A percentile compares a stretch with the other conserved stretches of the same genome.
These are phyloP conservation scores for Cyprinodon diabolis DNA, from an alignment of 2,797 vertebrate species.

Conservation along the genomic window DNA sequence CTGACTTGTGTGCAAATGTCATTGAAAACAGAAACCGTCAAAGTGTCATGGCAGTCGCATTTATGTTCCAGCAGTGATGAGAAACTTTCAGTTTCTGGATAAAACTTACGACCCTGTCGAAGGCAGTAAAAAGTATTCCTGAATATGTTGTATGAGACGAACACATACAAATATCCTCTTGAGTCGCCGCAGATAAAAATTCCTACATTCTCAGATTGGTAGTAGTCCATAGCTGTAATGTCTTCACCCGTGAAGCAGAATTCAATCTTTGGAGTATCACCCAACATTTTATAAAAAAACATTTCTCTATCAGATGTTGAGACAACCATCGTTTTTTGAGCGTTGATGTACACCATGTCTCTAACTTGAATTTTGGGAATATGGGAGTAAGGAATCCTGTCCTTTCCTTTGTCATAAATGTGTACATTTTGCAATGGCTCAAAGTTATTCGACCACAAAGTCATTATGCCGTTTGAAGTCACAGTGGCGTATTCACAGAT, in stretches of 20 bases:
- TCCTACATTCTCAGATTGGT: neutral
- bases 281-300: neutral
- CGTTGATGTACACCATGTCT: neutral
- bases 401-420: neutral
- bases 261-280: neutral
- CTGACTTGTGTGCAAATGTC: neutral
- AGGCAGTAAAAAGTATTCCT: neutral
- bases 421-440: neutral
- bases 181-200: neutral
- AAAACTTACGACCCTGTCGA: no score
- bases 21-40: neutral
- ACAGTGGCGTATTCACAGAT: neutral
- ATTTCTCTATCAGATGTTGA: constrained; percentile 8
- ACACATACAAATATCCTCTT: constrained; percentile 2
- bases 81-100: neutral
- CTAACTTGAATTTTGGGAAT: neutral
- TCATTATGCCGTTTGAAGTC: neutral
- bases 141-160: neutral
- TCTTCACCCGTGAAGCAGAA: neutral
- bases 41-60: neutral
- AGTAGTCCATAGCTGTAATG: neutral
- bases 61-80: neutral
- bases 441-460: neutral
- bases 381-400: neutral
- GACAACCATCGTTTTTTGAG: neutral